Evolutionary conservation across 2,888 invertebrate species (phyloP), one percentile per base, ranked within the genome.

Genomic region (Eristalis tenax): DNA sequence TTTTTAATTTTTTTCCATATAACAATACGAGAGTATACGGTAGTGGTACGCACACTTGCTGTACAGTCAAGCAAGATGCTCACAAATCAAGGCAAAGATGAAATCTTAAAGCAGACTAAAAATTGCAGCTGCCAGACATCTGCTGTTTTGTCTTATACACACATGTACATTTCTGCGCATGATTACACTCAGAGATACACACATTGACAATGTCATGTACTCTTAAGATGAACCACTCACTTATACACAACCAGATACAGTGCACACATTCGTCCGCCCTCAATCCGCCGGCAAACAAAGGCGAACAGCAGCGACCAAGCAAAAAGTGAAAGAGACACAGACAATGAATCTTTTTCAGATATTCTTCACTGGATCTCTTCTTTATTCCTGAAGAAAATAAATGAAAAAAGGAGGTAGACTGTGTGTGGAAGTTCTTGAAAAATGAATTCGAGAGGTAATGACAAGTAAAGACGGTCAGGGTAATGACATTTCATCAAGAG

Each of bases 91-190:
- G 77, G 73, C 43, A 77, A 32, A n/a, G 74, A 83, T 86, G 78
- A 73, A 85, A 77, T 82, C 69, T 40, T 13, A 40, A 28, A 22
- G 68, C 61, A 11, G 50, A 70, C 32, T 69, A 81, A 84, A 85
- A 74, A 75, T 71, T 81, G 84, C 88, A 88, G 84, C 88, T 88
- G 88, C 85, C 84, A 57, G 77, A 88, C 88, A 88, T 88, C 88
- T 88, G 88, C 84, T 65, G 71, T 32, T 43, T 11, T 61, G 28
- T 70, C 56, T 61, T 68, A 26, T 69, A 22, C 28, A 63, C 40
- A 18, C 26, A 13, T n/a, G 64, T 23, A 64, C 2, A 38, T 13
- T 13, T 13, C 38, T 38, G 38, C 38, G 38, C 38, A 38, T 43
- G 43, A 43, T 43, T 43, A 43, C 43, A 43, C 8, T 18, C 18